phyloP scores from a whole-genome alignment of 2,797 vertebrate genomes.

The Todus mexicanus region DNA sequence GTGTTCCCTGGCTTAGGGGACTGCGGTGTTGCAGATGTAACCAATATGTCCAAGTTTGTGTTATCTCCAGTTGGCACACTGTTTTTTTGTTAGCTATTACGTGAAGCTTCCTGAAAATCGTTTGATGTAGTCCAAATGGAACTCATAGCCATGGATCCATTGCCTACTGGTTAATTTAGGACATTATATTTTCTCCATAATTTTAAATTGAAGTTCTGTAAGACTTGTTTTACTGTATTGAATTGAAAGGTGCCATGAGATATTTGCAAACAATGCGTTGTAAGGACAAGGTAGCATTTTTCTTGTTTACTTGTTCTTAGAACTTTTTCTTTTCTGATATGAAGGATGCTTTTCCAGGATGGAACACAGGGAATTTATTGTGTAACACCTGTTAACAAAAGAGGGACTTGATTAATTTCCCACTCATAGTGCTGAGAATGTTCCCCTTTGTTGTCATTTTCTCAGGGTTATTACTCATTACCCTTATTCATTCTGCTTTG shows the following conservation, averaged over 20 bases:
- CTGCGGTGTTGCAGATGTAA: neutral
- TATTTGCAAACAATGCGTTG: neutral
- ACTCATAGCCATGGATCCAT: neutral
- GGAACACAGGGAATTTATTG: constrained; percentile 58
- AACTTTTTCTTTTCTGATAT: neutral
- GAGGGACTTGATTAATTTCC: constrained; percentile 64
- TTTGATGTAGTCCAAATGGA: neutral
- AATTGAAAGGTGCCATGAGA: neutral
- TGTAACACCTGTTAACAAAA: constrained; percentile 63
- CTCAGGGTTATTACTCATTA: constrained; percentile 69
- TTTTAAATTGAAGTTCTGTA: neutral
- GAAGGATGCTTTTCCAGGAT: constrained; percentile 31
- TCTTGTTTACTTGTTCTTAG: constrained; percentile 14
- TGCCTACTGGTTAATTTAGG: neutral
- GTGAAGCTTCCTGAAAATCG: neutral
- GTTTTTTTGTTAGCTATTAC: neutral
- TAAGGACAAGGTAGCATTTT: neutral
- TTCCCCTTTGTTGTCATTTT: constrained; percentile 65
- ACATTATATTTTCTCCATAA: neutral
- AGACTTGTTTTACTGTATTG: neutral
- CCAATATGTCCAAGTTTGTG: neutral
- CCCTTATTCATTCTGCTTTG: constrained; percentile 66
- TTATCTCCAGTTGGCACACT: neutral
- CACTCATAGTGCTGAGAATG: constrained; percentile 49
- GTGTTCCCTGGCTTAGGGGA: neutral